Conservation (phyloP, 1,140 invertebrate genomes). For the Apis cerana region DNA sequence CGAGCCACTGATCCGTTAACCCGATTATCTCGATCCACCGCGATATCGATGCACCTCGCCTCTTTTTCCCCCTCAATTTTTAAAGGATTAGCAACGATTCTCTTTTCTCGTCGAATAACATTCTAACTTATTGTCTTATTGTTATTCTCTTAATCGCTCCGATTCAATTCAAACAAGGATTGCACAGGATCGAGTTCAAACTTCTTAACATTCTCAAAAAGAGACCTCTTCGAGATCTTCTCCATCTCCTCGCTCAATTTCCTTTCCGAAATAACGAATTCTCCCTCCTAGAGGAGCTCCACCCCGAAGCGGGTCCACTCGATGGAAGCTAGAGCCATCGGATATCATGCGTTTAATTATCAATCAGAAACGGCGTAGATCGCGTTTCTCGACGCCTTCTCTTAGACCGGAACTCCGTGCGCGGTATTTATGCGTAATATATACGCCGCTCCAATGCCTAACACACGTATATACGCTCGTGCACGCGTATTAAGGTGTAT, state of each 20-base stretch:
- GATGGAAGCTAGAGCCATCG: conserved; percentile 34
- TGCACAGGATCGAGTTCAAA: no score
- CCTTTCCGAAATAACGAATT: no score
- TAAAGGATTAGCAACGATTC: no score
- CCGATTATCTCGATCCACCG: not conserved
- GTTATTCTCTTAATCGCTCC: no score
- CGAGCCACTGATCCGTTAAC: conserved; percentile 17
- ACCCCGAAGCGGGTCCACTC: no score
- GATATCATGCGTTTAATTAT: conserved; percentile 71
- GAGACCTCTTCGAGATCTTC: no score
- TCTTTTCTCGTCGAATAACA: no score
- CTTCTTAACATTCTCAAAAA: no score
- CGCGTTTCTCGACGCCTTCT: conserved; percentile 15
- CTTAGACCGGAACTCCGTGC: conserved; percentile 54
- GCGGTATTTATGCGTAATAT: conserved; percentile 44
- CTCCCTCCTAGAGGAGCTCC: no score
- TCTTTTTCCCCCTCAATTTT: not conserved
- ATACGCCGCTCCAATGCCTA: conserved; percentile 22
- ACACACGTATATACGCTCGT: conserved; percentile 32
- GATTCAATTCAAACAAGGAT: no score
- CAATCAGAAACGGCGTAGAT: conserved; percentile 67
- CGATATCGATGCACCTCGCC: not conserved
- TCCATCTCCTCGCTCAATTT: no score
- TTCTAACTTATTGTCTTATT: no score
- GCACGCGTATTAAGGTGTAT: conserved; percentile 42